Conservation (phyloP, 1,140 invertebrate genomes). For the Drosophila pseudoobscura region DNA sequence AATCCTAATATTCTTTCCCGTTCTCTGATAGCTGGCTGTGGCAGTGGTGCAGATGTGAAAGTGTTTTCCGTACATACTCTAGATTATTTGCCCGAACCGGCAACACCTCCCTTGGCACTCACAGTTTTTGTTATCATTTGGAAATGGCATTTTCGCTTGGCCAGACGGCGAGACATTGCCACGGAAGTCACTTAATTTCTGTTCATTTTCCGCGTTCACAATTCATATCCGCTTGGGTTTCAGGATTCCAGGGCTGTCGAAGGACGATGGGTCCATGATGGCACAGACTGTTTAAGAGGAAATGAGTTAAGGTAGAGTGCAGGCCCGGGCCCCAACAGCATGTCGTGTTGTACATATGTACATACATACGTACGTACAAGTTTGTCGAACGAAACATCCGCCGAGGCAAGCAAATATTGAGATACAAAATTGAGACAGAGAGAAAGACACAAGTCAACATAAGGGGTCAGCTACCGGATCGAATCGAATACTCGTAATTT, state of each 20-base stretch:
- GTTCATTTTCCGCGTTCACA: slow-evolving; percentile 75
- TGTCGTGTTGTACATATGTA: background rate
- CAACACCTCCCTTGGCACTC: no score
- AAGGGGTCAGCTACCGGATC: slow-evolving; percentile 14
- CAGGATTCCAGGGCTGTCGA: slow-evolving; percentile 45
- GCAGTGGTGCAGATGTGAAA: no score
- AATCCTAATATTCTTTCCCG: no score
- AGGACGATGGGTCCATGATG: slow-evolving; percentile 18
- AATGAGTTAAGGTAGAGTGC: slow-evolving; percentile 26
- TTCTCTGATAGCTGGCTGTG: no score
- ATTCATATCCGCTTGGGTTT: slow-evolving; percentile 71
- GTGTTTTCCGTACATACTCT: no score
- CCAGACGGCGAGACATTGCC: slow-evolving; percentile 78
- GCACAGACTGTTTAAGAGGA: slow-evolving; percentile 27
- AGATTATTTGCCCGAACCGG: no score
- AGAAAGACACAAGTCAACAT: background rate
- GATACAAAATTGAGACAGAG: no score
- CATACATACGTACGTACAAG: background rate
- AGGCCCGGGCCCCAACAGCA: no score
- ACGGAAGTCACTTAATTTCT: slow-evolving; percentile 79
- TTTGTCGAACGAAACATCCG: background rate
- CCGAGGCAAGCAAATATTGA: no score
- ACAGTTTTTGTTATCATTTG: slow-evolving; percentile 23
- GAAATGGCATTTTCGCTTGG: slow-evolving; percentile 62
- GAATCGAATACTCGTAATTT: slow-evolving; percentile 18